These are phyloP conservation scores for Eufriesea mexicana DNA, from an alignment of 1,140 invertebrate genomes.

Conservation along the genomic window DNA sequence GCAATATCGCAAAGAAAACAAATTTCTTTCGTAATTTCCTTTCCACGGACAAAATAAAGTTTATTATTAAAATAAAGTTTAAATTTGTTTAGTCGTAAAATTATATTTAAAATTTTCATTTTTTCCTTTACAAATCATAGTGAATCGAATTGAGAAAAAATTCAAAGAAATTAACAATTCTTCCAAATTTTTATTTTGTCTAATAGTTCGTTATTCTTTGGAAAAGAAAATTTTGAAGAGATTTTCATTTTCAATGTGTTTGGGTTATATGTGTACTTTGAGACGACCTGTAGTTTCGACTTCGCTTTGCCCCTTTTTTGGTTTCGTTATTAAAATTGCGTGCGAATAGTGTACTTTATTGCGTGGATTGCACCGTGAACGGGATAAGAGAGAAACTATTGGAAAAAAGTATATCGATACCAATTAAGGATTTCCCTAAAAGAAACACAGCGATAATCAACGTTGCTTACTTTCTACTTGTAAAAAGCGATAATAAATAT, in stretches of 20 bases:
- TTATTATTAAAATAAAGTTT: no score
- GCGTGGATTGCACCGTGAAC: neutral
- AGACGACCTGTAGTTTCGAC: neutral
- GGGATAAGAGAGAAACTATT: constrained; percentile 30
- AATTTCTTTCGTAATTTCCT: no score
- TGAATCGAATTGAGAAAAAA: no score
- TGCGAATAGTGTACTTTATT: neutral
- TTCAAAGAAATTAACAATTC: no score
- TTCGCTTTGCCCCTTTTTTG: neutral
- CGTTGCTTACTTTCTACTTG: constrained; percentile 24
- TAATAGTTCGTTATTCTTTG: no score
- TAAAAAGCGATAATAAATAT: constrained; percentile 5
- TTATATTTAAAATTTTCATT: no score
- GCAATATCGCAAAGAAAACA: no score
- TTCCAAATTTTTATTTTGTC: no score
- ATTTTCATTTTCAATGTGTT: neutral
- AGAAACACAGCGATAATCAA: constrained; percentile 20
- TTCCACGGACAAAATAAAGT: no score
- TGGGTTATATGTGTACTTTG: neutral
- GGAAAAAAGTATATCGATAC: constrained; percentile 15
- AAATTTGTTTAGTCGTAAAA: neutral
- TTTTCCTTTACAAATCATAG: no score
- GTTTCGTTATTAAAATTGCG: neutral
- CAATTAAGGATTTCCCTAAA: constrained; percentile 38
- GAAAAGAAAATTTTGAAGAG: no score